These are phyloP conservation scores for Lepilemur ruficaudatus DNA, from an alignment of 2,797 vertebrate species.

Conservation along the genomic window DNA sequence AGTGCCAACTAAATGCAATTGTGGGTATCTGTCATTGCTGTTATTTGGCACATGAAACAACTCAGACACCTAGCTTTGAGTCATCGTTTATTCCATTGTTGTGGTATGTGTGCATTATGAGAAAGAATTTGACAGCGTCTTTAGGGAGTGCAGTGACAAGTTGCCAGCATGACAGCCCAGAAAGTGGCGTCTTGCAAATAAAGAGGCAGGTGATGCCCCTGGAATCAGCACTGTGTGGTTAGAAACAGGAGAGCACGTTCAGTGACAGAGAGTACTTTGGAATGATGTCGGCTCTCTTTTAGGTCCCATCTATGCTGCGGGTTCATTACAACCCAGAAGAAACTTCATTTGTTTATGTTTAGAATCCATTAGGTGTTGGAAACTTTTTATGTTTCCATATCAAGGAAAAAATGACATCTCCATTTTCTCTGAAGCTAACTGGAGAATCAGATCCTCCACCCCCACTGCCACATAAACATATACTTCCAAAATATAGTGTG, in stretches of 20 bases:
- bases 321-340: neutral
- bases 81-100: neutral
- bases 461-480: neutral
- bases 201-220: slow-evolving; percentile 40
- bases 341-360: neutral
- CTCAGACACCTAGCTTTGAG: neutral
- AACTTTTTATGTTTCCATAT: neutral
- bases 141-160: slow-evolving; percentile 25
- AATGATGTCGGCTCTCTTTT: neutral
- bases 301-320: neutral
- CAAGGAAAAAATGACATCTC: neutral
- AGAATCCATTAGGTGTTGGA: neutral
- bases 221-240: neutral
- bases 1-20: neutral
- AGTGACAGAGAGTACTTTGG: neutral
- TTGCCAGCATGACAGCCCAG: slow-evolving; percentile 7
- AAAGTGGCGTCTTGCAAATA: slow-evolving; percentile 29
- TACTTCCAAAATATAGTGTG: neutral
- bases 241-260: neutral
- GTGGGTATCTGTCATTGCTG: neutral
- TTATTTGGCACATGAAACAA: neutral
- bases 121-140: slow-evolving; percentile 41
- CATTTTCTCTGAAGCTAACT: neutral
- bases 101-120: neutral
- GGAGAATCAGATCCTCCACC: neutral